Evolutionary conservation across 2,113 vertebrate genomes (phyloP), one percentile per base, ranked within the genome.

Genomic region (Vireo altiloquus): DNA sequence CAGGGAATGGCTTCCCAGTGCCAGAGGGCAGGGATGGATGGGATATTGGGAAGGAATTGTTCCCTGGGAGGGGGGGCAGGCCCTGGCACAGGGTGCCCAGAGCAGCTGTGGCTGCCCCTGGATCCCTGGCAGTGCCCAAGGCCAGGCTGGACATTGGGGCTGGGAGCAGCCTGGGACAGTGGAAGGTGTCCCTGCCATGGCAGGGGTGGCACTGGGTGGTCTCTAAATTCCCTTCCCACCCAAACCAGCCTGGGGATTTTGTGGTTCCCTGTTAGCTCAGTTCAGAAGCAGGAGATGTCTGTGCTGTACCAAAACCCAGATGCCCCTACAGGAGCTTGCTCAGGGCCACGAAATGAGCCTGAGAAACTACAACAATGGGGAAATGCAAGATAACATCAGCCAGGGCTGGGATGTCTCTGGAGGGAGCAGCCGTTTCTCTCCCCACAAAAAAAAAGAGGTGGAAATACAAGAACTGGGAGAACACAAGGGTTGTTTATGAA

Each of bases 281-380:
- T 39, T 70, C 71, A 63, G 71, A 33, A 47, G 22, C 33, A 42
- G 37, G 18, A 28, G 31, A 40, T 28, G 17, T 13, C 31, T 68
- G 71, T 28, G 47, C 44, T 22, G 22, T 24, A 22, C 31, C 49
- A 83, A 46, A 14, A 39, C 22, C 21, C 42, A 39, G n/a, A 50
- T n/a, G 17, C 14, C 49, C 49, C 11, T 28, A 53, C 1, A 8
- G 57, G 23, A 0, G 0, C n/a, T 44, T 64, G 49, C 1, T 4
- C 39, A 72, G n/a, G 50, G 82, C 28, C 53, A 12, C 14, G n/a
- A 61, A 87, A 83, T 28, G 53, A 80, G 19, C 24, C 23, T 50
- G 57, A 63, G 33, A 68, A 66, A 40, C 11, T 16, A 19, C 2
- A 17, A 2, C 31, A 52, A 9, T 2, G 1, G n/a, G 47, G 50